These are phyloP conservation scores for Acarapis woodi DNA, from an alignment of 1,140 invertebrate genomes.

Conservation along the genomic window DNA sequence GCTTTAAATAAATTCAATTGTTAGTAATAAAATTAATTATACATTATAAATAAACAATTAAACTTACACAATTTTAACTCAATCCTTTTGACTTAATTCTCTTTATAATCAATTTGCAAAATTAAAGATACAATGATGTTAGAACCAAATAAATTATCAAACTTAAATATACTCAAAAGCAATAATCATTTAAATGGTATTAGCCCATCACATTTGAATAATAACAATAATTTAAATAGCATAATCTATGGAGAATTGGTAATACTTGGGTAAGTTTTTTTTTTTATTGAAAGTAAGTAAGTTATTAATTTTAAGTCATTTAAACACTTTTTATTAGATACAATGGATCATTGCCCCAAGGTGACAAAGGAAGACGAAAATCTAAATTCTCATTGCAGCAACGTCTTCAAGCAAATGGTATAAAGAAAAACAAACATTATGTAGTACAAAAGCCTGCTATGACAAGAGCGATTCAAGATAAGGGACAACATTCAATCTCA, in stretches of 20 bases:
- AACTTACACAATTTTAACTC: no score
- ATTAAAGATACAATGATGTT: no score
- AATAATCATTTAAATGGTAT: no score
- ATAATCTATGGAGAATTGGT: conserved; percentile 73
- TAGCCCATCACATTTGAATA: no score
- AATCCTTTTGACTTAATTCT: no score
- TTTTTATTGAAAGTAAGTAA: not conserved
- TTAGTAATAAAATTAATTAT: no score
- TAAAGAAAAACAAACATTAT: conserved; percentile 77
- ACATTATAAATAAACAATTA: no score
- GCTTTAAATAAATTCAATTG: no score
- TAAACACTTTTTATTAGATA: conserved; percentile 30
- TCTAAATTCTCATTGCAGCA: conserved; percentile 78
- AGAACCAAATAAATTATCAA: no score
- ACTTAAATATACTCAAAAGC: no score
- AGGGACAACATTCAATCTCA: conserved; percentile 56
- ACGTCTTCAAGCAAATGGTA: conserved; percentile 54
- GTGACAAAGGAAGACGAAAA: conserved; percentile 59
- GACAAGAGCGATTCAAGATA: conserved; percentile 30
- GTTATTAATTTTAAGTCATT: not conserved
- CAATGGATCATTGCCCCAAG: conserved; percentile 72
- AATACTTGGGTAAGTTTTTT: conserved; percentile 51
- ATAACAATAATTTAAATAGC: no score
- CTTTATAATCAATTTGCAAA: no score
- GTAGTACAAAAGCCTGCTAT: conserved; percentile 54